A percentile compares a stretch with the other conserved stretches of the same genome.
These are phyloP conservation scores for Noctilio leporinus DNA, from an alignment of 2,113 vertebrate genomes.

Conservation along the genomic window DNA sequence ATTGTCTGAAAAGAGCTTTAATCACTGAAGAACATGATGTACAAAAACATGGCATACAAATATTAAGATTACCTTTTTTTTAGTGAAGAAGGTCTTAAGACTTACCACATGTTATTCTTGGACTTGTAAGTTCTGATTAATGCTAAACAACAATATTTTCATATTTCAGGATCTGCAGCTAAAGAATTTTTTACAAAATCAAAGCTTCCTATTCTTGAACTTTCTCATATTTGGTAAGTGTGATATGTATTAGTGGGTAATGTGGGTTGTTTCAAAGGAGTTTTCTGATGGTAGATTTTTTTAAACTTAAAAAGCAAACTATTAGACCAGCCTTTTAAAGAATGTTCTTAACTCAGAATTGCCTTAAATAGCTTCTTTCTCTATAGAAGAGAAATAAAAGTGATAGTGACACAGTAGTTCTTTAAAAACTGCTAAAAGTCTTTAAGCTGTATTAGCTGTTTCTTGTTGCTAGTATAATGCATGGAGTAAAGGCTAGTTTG, in stretches of 20 bases:
- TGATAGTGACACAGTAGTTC: not conserved
- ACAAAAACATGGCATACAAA: not conserved
- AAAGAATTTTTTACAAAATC: conserved; percentile 99
- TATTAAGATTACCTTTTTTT: conserved; percentile 30
- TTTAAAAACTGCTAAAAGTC: not conserved
- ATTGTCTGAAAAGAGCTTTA: conserved; percentile 30
- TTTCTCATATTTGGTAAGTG: conserved; percentile 99
- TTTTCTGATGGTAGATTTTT: conserved; percentile 35
- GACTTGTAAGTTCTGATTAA: conserved; percentile 44
- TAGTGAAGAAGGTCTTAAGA: conserved; percentile 32
- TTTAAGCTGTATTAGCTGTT: not conserved
- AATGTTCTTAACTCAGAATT: not conserved
- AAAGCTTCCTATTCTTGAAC: conserved; percentile 97
- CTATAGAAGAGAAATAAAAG: not conserved
- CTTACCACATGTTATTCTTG: conserved; percentile 45
- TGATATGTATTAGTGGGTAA: conserved; percentile 28
- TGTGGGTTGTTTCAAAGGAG: conserved; percentile 14
- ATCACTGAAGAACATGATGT: conserved; percentile 9
- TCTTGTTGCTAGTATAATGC: not conserved
- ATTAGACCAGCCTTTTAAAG: not conserved
- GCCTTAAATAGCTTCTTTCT: not conserved
- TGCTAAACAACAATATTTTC: conserved; percentile 73
- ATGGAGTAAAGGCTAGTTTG: not conserved
- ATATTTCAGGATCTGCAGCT: conserved; percentile 93
- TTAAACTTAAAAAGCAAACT: not conserved